Base-by-base conservation (phyloP, 1,140 invertebrate species). In the Battus philenor region DNA sequence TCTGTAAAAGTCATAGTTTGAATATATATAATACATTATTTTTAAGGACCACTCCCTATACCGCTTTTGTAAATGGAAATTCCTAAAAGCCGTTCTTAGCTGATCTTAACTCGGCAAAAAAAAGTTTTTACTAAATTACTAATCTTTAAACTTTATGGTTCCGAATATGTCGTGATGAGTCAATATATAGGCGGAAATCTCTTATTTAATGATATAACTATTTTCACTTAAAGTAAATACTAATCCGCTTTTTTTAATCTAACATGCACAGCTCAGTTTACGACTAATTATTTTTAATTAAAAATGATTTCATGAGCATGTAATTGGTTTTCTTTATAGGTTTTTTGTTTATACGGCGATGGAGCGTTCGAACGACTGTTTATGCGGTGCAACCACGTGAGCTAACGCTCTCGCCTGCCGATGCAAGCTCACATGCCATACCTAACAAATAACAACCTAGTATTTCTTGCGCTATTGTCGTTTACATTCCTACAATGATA, bases 311-410 rank as follows among this genome's bases (percentile, higher is more conserved):
- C 61, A 73, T 65, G 53, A 61, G 68, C 75, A 72, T 79, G 67
- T 73, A 70, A 82, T 82, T 77, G 73, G 59, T 70, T 72, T 68
- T 46, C 55, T 77, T 73, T 74, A 73, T 59, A 50, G 47, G 45
- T 27, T 59, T 56, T 44, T 59, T 65, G 61, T 69, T 65, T 69
- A 59, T 68, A 60, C 68, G 55, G 24, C 15, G 24, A 15, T 12
- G n/a, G 10, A 10, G 24, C 26, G 24, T 36, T 16, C 24, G 24
- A 18, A 50, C 57, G 49, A 46, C 12, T 33, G 26, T 49, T 45
- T 44, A 43, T 32, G 32, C 44, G 26, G 38, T 33, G 38, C 39
- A 18, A 4, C 36, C 36, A 41, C 38, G 38, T 41, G 38, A 41
- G 15, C 38, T 13, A 29, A 41, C 15, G 4, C 29, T 29, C 38